Conservation (phyloP, 2,113 vertebrate genomes). For the Neomonachus schauinslandi region DNA sequence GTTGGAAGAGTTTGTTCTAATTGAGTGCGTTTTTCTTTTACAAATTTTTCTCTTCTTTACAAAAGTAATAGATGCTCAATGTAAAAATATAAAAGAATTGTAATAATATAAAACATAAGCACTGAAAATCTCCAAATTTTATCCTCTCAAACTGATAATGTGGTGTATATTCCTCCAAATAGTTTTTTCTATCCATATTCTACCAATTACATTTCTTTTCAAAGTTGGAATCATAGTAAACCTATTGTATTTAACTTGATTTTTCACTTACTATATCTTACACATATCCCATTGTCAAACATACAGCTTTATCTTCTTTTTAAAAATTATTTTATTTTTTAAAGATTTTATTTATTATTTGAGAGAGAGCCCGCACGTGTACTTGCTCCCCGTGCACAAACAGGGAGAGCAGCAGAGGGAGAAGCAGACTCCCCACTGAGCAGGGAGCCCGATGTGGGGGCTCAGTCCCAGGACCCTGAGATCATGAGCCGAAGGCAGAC, state of each 20-base stretch:
- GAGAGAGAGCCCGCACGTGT: neutral
- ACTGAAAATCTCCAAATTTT: neutral
- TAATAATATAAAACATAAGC: neutral
- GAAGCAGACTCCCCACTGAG: neutral
- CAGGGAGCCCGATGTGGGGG: neutral
- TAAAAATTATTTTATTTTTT: neutral
- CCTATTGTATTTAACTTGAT: neutral
- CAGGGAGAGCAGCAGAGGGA: neutral
- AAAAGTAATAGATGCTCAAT: neutral
- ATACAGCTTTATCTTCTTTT: neutral
- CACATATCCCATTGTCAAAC: neutral
- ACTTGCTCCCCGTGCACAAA: neutral
- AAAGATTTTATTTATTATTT: neutral
- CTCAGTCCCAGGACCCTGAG: neutral
- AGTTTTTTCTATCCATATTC: neutral
- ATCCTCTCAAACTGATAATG: neutral
- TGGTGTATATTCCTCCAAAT: neutral
- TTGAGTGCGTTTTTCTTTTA: neutral
- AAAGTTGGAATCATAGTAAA: constrained; percentile 17
- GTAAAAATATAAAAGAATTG: neutral
- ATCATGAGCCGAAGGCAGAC: neutral
- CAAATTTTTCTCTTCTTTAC: neutral
- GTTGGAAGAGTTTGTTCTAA: constrained; percentile 20
- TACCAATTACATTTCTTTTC: constrained; percentile 38
- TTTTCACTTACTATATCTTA: neutral